These are phyloP conservation scores for Hassar affinis DNA, from an alignment of 2,113 vertebrate species.

Conservation along the genomic window DNA sequence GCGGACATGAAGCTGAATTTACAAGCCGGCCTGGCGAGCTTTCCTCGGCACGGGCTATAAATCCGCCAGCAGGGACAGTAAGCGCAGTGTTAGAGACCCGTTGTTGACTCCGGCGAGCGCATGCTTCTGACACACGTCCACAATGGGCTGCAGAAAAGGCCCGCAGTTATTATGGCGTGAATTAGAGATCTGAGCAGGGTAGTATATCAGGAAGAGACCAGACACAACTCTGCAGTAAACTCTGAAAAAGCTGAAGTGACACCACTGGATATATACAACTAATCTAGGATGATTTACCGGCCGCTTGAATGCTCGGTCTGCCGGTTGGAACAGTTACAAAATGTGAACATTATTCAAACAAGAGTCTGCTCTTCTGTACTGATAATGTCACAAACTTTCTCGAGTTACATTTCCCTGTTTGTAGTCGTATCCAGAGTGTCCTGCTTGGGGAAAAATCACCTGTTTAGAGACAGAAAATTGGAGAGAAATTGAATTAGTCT, in stretches of 20 bases:
- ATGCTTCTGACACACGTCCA: not conserved
- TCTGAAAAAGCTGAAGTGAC: not conserved
- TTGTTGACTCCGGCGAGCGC: not conserved
- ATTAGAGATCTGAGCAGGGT: not conserved
- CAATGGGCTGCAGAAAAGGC: not conserved
- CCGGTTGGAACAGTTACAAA: not conserved
- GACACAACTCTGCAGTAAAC: not conserved
- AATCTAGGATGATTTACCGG: not conserved
- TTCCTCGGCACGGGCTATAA: slow-evolving; percentile 42
- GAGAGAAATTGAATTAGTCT: not conserved
- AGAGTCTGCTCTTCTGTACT: not conserved
- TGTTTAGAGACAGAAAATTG: not conserved
- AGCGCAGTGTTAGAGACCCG: slow-evolving; percentile 31
- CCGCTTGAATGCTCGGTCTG: not conserved
- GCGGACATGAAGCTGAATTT: slow-evolving; percentile 39
- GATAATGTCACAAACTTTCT: not conserved
- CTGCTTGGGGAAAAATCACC: not conserved
- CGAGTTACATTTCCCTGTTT: too few species aligned
- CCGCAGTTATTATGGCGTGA: not conserved
- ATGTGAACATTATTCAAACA: not conserved
- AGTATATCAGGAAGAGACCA: not conserved
- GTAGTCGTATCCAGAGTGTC: not conserved
- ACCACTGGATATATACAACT: not conserved
- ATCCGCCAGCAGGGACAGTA: slow-evolving; percentile 38
- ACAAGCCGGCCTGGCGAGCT: slow-evolving; percentile 30